These are phyloP conservation scores for Apoda limacodes DNA, from an alignment of 2,888 invertebrate species.

Conservation along the genomic window DNA sequence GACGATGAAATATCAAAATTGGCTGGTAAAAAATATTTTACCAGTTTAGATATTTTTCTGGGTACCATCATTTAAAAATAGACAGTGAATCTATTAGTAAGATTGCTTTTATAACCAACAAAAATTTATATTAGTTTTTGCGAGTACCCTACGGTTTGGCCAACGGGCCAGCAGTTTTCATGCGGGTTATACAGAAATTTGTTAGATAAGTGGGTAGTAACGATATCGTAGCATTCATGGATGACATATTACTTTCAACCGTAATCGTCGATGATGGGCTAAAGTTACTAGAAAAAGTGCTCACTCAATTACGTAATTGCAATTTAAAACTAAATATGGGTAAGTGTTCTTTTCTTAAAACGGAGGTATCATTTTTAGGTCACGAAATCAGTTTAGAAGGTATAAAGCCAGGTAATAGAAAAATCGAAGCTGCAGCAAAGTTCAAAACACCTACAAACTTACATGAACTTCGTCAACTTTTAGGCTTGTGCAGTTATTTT, in stretches of 20 bases:
- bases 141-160: conserved; percentile 21
- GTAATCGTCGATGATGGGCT: too few relatives aligned
- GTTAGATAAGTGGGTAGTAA: conserved; percentile 6
- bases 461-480: conserved; percentile 16
- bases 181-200: conserved; percentile 15
- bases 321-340: conserved; percentile 13
- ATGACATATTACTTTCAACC: conserved; percentile 16
- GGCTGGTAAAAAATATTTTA: conserved; percentile 20
- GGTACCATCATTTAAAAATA: conserved; percentile 20
- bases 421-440: conserved; percentile 14
- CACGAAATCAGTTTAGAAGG: conserved; percentile 15
- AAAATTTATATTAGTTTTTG: conserved; percentile 20
- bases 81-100: conserved; percentile 14
- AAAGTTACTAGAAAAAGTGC: too few relatives aligned
- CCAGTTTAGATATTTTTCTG: conserved; percentile 18
- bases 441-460: conserved; percentile 12
- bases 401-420: conserved; percentile 14
- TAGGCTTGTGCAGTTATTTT: conserved; percentile 17
- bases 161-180: conserved; percentile 20
- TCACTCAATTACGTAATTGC: too few relatives aligned
- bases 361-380: conserved; percentile 13
- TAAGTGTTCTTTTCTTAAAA: conserved; percentile 16
- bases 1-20: conserved; percentile 21
- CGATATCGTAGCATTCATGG: conserved; percentile 11
- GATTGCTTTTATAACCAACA: conserved; percentile 19